Percentiles rank a stretch among this genome's conserved stretches.
phyloP scores from a whole-genome alignment of 2,113 vertebrate genomes.

The Anoplopoma fimbria region DNA sequence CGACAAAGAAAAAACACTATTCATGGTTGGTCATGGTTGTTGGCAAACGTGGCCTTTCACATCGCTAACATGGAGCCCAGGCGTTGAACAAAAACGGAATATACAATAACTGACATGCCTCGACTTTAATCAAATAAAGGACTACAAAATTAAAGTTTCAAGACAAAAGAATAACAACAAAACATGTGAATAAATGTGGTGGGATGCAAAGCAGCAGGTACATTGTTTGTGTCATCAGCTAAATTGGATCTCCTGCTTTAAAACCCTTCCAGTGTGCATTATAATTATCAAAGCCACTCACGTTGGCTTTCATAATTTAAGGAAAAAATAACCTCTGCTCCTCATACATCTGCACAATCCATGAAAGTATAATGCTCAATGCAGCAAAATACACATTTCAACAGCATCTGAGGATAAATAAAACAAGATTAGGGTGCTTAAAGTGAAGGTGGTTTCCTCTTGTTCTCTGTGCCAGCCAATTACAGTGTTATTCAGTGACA shows the following conservation, averaged over 20 bases:
- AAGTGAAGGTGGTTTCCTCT: conserved; percentile 5
- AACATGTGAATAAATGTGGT: not conserved
- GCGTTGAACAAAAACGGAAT: not conserved
- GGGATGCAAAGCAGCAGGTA: not conserved
- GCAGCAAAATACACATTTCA: conserved; percentile 13
- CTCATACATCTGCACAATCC: not conserved
- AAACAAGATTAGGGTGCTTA: conserved; percentile 1
- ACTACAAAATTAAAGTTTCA: too few species aligned
- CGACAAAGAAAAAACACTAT: not conserved
- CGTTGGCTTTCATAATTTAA: conserved; percentile 4
- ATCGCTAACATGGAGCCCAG: not conserved
- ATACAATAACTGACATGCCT: not conserved
- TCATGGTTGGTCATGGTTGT: not conserved
- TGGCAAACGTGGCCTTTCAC: not conserved
- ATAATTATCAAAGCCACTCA: conserved; percentile 23
- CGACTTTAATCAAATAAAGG: not conserved
- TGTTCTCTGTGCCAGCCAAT: conserved; percentile 25
- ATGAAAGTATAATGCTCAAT: conserved; percentile 9
- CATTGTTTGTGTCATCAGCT: not conserved
- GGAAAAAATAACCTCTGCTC: conserved; percentile 1
- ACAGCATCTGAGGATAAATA: conserved; percentile 18
- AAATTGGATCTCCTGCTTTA: not conserved
- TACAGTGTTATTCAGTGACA: conserved; percentile 30
- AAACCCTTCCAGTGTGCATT: not conserved
- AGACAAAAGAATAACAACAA: too few species aligned